phyloP scores from a whole-genome alignment of 2,113 vertebrate species.

The Panthera tigris region DNA sequence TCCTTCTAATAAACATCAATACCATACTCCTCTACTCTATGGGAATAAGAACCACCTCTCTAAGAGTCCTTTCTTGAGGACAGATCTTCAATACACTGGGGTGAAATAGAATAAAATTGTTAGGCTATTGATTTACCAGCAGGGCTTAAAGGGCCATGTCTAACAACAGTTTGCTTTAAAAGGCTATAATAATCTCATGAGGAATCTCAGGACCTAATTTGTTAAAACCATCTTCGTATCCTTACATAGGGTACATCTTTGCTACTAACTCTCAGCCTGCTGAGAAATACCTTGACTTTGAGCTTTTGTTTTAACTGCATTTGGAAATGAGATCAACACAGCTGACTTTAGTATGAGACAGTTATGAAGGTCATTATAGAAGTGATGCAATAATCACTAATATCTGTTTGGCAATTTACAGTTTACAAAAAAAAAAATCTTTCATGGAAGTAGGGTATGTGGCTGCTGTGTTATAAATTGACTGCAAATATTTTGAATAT shows the following conservation, averaged over 20 bases:
- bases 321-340: neutral
- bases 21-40: neutral
- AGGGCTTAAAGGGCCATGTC: constrained; percentile 4
- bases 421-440: neutral
- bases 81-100: constrained; percentile 34
- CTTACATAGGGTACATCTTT: neutral
- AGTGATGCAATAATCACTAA: neutral
- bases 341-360: neutral
- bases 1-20: constrained; percentile 52
- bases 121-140: constrained; percentile 39
- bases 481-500: neutral
- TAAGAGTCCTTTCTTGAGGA: neutral
- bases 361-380: neutral
- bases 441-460: neutral
- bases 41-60: neutral
- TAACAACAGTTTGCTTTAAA: constrained; percentile 42
- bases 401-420: neutral
- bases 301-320: neutral
- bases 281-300: neutral
- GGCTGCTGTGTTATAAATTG: neutral
- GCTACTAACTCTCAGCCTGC: neutral
- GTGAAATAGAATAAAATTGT: constrained; percentile 56
- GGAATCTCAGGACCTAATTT: neutral
- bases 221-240: neutral
- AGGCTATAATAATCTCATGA: neutral